Evolutionary conservation across 2,888 invertebrate genomes (phyloP).

Genomic region (Lasioglossum malachurum): DNA sequence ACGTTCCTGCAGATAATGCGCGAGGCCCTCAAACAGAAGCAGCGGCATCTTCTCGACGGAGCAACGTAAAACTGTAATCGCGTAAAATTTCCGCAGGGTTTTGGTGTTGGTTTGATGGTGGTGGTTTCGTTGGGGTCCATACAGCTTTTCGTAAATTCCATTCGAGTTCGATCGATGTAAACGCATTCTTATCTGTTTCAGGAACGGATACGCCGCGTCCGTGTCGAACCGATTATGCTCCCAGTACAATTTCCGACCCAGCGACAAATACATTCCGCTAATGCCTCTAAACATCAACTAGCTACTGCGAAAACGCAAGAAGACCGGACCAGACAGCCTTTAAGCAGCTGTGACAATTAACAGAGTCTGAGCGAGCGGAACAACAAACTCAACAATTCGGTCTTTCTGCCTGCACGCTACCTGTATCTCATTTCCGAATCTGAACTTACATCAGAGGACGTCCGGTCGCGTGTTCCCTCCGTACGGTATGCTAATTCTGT

Average conservation of each 20-base stretch:
- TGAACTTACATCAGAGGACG: background rate
- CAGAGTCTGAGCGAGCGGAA: constrained; percentile 27
- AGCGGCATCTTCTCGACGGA: constrained; percentile 13
- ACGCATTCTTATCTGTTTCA: constrained; percentile 77
- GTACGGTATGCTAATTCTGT: background rate
- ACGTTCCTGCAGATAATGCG: constrained; percentile 24
- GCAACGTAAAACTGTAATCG: constrained; percentile 5
- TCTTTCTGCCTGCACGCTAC: constrained; percentile 6
- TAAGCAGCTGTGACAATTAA: constrained; percentile 39
- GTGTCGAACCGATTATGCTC: constrained; percentile 87
- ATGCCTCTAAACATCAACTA: constrained; percentile 84
- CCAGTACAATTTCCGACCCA: constrained; percentile 88
- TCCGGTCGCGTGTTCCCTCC: background rate
- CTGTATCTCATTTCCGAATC: constrained; percentile 12
- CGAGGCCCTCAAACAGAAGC: constrained; percentile 21
- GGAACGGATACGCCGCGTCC: constrained; percentile 87
- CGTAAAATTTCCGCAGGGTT: background rate
- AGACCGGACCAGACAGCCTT: constrained; percentile 45
- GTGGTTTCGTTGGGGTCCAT: background rate
- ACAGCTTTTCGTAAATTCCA: constrained; percentile 6
- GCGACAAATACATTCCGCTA: constrained; percentile 87
- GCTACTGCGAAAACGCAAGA: constrained; percentile 76
- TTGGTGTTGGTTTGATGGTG: constrained; percentile 17
- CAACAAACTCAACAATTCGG: constrained; percentile 10
- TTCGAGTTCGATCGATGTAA: background rate